Percentiles rank a stretch among this genome's conserved stretches.
These are phyloP conservation scores for Oscarella lobularis DNA, from an alignment of 37 sponge, comb jelly and placozoan species.

Conservation along the genomic window DNA sequence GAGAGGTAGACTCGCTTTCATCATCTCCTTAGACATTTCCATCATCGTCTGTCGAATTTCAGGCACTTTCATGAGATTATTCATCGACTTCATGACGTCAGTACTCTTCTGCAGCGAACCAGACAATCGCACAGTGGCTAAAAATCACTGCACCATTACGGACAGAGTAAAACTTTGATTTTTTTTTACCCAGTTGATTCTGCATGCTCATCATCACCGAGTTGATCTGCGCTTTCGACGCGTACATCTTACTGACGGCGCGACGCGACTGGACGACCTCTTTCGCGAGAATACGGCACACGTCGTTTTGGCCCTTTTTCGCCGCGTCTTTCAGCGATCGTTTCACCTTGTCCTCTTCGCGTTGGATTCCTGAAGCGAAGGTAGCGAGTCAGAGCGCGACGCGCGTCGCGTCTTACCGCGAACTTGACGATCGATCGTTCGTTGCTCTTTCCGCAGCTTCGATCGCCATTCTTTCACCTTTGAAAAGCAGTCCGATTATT, in stretches of 20 bases:
- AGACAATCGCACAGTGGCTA: constrained; percentile 80
- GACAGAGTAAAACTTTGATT: neutral
- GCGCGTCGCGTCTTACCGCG: constrained; percentile 31
- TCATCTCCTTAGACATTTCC: constrained; percentile 91
- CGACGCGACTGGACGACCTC: constrained; percentile 85
- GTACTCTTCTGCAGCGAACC: constrained; percentile 86
- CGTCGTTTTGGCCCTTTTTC: constrained; percentile 86
- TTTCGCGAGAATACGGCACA: constrained; percentile 88
- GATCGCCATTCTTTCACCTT: constrained; percentile 86
- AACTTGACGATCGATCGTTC: constrained; percentile 90
- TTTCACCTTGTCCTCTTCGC: constrained; percentile 80
- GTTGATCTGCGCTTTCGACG: constrained; percentile 97
- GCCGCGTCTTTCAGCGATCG: constrained; percentile 95
- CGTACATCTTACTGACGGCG: constrained; percentile 85
- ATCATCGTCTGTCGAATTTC: constrained; percentile 82
- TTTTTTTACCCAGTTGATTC: constrained; percentile 56
- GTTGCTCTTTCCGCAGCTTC: constrained; percentile 74
- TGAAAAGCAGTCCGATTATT: constrained; percentile 4
- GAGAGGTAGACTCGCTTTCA: constrained; percentile 39
- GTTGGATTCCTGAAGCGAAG: constrained; percentile 45
- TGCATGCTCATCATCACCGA: constrained; percentile 96
- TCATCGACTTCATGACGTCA: constrained; percentile 96
- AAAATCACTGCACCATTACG: neutral
- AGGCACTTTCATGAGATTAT: constrained; percentile 59
- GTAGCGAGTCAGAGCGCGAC: neutral